Percentiles rank a stretch among this genome's conserved stretches.
These are phyloP conservation scores for Coptotermes formosanus DNA, from an alignment of 1,140 invertebrate genomes.

Conservation along the genomic window DNA sequence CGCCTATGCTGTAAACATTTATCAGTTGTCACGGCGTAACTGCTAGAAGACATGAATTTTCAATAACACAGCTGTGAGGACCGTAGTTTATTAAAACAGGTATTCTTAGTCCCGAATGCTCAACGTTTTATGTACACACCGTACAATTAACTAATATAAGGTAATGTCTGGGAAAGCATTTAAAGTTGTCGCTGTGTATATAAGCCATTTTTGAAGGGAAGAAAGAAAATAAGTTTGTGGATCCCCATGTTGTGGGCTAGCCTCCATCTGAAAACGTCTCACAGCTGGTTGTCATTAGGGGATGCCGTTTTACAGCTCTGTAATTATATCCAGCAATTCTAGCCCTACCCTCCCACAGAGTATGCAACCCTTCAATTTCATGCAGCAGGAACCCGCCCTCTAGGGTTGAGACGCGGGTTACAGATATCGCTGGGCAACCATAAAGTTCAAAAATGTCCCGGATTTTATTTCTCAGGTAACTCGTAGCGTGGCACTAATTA, in stretches of 20 bases:
- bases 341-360: not conserved
- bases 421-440: not conserved
- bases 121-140: too few relatives aligned
- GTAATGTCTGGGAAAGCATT: too few relatives aligned
- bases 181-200: not conserved
- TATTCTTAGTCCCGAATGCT: not conserved
- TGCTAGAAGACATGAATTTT: too few relatives aligned
- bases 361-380: not conserved
- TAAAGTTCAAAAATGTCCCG: not conserved
- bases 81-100: not conserved
- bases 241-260: not conserved
- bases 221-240: not conserved
- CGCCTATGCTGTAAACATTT: too few relatives aligned
- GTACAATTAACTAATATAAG: too few relatives aligned
- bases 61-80: too few relatives aligned
- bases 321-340: slow-evolving; percentile 1
- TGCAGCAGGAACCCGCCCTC: too few relatives aligned
- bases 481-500: not conserved
- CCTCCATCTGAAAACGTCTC: not conserved
- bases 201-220: not conserved
- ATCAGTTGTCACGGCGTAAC: too few relatives aligned
- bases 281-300: slow-evolving; percentile 9
- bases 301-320: not conserved
- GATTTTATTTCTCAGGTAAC: not conserved
- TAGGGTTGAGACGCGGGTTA: not conserved